These are phyloP conservation scores for Halictus rubicundus DNA, from an alignment of 1,140 invertebrate genomes.

Conservation along the genomic window DNA sequence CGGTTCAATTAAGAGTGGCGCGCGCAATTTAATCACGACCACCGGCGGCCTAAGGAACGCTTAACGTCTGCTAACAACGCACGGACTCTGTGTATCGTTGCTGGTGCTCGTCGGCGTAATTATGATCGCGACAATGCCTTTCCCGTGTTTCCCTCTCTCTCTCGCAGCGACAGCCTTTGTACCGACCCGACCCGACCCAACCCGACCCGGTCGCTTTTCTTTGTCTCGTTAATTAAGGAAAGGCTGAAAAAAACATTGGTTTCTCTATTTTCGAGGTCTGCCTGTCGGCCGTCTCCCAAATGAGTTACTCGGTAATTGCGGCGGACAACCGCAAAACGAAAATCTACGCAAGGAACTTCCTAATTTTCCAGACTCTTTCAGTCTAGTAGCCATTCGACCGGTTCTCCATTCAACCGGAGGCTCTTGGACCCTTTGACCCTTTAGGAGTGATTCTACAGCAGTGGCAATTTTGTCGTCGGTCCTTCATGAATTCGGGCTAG, in stretches of 20 bases:
- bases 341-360: no score
- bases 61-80: slow-evolving; percentile 4
- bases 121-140: slow-evolving; percentile 22
- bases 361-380: no score
- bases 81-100: slow-evolving; percentile 11
- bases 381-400: no score
- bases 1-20: neutral
- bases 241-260: neutral
- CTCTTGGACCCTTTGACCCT: no score
- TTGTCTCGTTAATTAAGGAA: slow-evolving; percentile 35
- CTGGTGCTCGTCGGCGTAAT: slow-evolving; percentile 4
- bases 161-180: neutral
- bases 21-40: slow-evolving; percentile 27
- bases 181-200: neutral
- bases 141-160: neutral
- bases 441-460: no score
- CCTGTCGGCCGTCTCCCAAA: neutral
- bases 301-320: slow-evolving; percentile 9
- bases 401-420: no score
- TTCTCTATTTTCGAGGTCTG: neutral
- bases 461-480: no score
- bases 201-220: neutral
- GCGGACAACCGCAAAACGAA: neutral
- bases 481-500: no score
- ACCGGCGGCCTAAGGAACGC: slow-evolving; percentile 5